Conservation (phyloP, 2,797 vertebrate species). For the Tokudaia muenninki region DNA sequence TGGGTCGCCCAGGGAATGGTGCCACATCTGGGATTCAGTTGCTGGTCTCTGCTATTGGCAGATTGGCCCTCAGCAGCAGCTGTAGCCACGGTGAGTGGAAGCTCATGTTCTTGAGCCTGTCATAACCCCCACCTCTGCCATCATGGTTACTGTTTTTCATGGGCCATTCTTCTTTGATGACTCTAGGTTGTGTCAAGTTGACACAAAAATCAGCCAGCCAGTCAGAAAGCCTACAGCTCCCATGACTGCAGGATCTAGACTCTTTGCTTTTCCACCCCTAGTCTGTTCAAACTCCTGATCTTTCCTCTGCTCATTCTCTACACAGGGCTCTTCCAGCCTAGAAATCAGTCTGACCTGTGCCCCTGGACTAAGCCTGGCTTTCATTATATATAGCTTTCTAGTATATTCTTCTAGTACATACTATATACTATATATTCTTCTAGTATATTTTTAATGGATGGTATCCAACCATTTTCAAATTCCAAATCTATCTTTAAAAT, state of each 20-base stretch:
- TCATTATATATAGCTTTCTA: background rate
- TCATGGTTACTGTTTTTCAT: background rate
- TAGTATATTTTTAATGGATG: background rate
- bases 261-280: background rate
- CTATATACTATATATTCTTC: background rate
- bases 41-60: background rate
- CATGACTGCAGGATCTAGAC: background rate
- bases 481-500: background rate
- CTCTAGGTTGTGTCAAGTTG: background rate
- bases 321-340: background rate
- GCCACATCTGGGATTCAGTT: background rate
- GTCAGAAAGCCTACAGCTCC: background rate
- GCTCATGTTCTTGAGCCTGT: background rate
- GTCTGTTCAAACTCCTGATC: background rate
- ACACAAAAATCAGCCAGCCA: background rate
- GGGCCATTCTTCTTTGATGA: background rate
- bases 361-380: background rate
- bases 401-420: background rate
- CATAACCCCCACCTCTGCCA: background rate
- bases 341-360: background rate
- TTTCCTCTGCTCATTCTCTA: background rate
- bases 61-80: background rate
- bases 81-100: background rate
- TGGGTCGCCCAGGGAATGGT: background rate
- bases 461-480: background rate